Evolutionary conservation across 2,113 vertebrate genomes (phyloP), one percentile per base, ranked within the genome.

Genomic region (Catharus fuscescens): DNA sequence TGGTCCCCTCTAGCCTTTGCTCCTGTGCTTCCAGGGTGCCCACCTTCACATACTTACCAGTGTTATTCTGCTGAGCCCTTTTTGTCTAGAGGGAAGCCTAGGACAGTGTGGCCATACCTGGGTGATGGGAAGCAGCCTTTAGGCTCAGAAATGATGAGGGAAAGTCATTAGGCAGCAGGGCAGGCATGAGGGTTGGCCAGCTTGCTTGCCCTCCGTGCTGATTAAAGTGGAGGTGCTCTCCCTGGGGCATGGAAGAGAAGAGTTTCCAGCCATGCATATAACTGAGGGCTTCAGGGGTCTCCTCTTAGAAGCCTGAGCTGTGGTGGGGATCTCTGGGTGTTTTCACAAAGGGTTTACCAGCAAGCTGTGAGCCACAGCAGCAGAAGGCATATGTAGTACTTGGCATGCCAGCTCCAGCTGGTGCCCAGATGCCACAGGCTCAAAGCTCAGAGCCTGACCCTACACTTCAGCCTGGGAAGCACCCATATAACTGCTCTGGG

Each of bases 391-490:
- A 7, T 3, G 1, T 59, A 45, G 52, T 72, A 23, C 54, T 53
- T 47, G 45, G 59, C 40, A 65, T 69, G 38, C 38, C 69, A 60
- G 44, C 81, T 92, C 31, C 31, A 81, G 48, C 40, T 69, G 72
- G 32, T 32, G 45, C 24, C 56, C 45, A 57, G 31, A 65, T 77
- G 50, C 40, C 0, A 0, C 12, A 34, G 45, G 32, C 6, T 50
- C 54, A 87, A 69, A 72, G 72, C 50, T 74, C 50, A 81, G 74
- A 73, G 52, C 38, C n/a, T 40, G 32, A 62, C 12, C 25, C 31
- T 48, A 18, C 59, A 14, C 67, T 95, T 73, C 61, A 73, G 65
- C 29, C 61, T 32, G 14, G 24, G 61, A 74, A 62, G 29, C 38
- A 78, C 10, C 56, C 26, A 8, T 2, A 0, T 18, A 23, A 67